Conservation (phyloP, 2,113 vertebrate genomes). For the Athene noctua region DNA sequence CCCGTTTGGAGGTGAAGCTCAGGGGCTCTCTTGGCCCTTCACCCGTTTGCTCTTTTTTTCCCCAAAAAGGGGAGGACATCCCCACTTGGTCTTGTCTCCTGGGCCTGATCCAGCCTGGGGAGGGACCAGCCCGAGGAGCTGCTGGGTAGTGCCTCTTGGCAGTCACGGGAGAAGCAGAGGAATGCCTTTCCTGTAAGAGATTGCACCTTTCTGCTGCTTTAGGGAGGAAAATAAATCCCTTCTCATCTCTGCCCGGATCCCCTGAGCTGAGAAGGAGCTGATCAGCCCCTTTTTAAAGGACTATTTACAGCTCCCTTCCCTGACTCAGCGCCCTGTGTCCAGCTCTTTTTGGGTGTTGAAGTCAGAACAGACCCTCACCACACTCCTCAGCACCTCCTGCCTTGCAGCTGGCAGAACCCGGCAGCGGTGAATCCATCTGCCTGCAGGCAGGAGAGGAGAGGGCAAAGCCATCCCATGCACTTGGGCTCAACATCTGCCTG, state of each 20-base stretch:
- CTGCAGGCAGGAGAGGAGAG: background rate
- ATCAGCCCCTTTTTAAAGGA: background rate
- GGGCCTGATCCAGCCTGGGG: background rate
- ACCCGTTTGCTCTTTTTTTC: background rate
- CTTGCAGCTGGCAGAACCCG: rapidly evolving
- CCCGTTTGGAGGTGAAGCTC: background rate
- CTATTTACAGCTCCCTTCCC: background rate
- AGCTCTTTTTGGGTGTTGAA: background rate
- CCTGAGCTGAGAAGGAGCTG: background rate
- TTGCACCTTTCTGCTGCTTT: background rate
- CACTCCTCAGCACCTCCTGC: background rate
- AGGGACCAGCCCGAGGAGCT: background rate
- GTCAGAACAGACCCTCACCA: background rate
- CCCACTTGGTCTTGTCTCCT: background rate
- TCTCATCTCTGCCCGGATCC: rapidly evolving
- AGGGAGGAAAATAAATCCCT: background rate
- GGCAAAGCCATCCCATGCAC: background rate
- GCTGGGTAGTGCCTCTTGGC: rapidly evolving
- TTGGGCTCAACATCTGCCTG: background rate
- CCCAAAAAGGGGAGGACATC: background rate
- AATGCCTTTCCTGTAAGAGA: background rate
- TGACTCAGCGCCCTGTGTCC: background rate
- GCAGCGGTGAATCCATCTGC: background rate
- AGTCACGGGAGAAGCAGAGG: background rate
- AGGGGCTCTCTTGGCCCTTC: background rate